phyloP scores from a whole-genome alignment of 2,888 invertebrate species.

The Leucozona laternaria region DNA sequence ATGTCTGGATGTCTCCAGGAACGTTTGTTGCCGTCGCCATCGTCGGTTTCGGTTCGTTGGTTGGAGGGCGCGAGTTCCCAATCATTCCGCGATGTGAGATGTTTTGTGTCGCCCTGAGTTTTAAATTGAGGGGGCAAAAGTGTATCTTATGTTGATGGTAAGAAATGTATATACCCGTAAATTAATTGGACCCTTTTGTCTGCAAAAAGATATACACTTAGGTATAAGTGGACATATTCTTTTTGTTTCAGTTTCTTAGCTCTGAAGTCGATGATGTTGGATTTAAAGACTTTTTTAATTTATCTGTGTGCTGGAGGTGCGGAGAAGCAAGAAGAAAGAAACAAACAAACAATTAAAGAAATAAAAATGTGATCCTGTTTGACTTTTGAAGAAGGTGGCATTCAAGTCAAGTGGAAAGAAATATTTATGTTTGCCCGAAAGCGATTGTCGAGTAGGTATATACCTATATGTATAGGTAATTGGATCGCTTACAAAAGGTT shows the following conservation, averaged over 20 bases:
- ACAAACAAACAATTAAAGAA: slow-evolving; percentile 56
- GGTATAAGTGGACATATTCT: slow-evolving; percentile 42
- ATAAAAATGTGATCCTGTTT: slow-evolving; percentile 53
- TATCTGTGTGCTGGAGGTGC: slow-evolving; percentile 4
- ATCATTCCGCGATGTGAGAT: slow-evolving; percentile 51
- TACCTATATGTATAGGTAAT: neutral
- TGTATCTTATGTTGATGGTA: slow-evolving; percentile 39
- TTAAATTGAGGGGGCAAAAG: slow-evolving; percentile 26
- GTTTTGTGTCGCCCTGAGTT: slow-evolving; percentile 40
- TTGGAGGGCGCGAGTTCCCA: slow-evolving; percentile 13
- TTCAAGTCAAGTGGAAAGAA: slow-evolving; percentile 52
- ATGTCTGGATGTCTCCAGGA: slow-evolving; percentile 9
- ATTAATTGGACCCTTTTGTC: slow-evolving; percentile 66
- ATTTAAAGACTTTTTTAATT: slow-evolving; percentile 37
- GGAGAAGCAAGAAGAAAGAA: neutral
- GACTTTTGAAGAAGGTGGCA: slow-evolving; percentile 52
- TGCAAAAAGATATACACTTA: slow-evolving; percentile 9
- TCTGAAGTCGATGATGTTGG: neutral
- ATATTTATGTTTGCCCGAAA: slow-evolving; percentile 11
- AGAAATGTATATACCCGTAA: slow-evolving; percentile 41
- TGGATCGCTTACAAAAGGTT: slow-evolving; percentile 17
- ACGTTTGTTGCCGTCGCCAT: too few species aligned
- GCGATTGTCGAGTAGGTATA: slow-evolving; percentile 19
- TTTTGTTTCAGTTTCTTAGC: neutral
- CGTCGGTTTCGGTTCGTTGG: too few species aligned